These are phyloP conservation scores for Perca schrenkii DNA, from an alignment of 2,113 vertebrate species.

Conservation along the genomic window DNA sequence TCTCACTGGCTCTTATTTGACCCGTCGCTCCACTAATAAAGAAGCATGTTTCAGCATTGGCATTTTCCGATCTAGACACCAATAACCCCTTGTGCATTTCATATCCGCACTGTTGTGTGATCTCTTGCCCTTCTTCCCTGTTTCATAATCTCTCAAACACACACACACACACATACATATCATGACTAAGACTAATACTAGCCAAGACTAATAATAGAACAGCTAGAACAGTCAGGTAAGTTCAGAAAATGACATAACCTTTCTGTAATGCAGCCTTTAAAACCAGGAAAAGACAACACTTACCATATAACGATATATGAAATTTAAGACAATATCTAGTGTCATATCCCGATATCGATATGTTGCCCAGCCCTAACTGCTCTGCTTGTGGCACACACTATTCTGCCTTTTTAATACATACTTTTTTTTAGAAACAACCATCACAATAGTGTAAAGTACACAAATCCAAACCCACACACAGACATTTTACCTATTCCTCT, in stretches of 20 bases:
- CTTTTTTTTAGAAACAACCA: neutral
- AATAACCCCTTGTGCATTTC: constrained; percentile 32
- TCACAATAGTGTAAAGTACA: constrained; percentile 15
- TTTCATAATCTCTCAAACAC: constrained; percentile 10
- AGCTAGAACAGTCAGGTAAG: too few species aligned
- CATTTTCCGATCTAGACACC: constrained; percentile 44
- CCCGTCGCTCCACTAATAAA: constrained; percentile 38
- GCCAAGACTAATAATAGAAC: too few species aligned
- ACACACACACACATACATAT: neutral
- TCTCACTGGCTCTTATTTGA: constrained; percentile 35
- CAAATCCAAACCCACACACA: constrained; percentile 1
- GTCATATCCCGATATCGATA: too few species aligned
- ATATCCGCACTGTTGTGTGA: constrained; percentile 11
- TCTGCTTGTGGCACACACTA: neutral
- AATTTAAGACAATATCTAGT: too few species aligned
- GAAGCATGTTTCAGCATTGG: constrained; percentile 21
- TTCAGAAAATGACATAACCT: too few species aligned
- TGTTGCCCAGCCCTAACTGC: neutral
- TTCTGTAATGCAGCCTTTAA: too few species aligned
- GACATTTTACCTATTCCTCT: constrained; percentile 37
- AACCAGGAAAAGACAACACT: too few species aligned
- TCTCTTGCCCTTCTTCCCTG: constrained; percentile 22
- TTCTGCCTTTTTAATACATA: constrained; percentile 12
- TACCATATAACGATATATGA: too few species aligned
- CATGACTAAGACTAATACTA: too few species aligned